Percentiles rank a stretch among this genome's conserved stretches.
These are phyloP conservation scores for Lucinisca nassula DNA, from an alignment of 2,888 invertebrate genomes.

Conservation along the genomic window DNA sequence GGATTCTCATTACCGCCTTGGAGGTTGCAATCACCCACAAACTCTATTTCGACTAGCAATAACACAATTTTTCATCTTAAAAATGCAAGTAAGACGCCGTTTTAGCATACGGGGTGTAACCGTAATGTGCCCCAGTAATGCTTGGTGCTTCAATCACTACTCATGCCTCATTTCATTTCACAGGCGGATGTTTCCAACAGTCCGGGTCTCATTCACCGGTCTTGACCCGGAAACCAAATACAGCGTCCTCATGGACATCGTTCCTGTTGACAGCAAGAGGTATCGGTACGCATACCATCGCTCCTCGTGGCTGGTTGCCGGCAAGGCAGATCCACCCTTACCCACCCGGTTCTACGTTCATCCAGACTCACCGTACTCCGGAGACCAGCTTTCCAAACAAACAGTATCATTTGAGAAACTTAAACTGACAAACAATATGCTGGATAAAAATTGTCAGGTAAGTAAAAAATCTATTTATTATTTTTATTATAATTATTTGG, in stretches of 20 bases:
- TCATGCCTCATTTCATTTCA: conserved; percentile 39
- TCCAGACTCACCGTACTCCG: conserved; percentile 98
- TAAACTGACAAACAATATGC: conserved; percentile 99
- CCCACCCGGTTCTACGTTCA: conserved; percentile 98
- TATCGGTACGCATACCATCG: conserved; percentile 98
- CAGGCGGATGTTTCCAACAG: conserved; percentile 99
- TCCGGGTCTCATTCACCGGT: conserved; percentile 96
- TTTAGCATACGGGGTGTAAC: too few relatives aligned
- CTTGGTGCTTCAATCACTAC: too few relatives aligned
- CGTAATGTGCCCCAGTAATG: too few relatives aligned
- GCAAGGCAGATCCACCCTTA: conserved; percentile 98
- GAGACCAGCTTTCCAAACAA: conserved; percentile 98
- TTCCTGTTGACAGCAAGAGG: conserved; percentile 98
- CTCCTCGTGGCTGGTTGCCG: conserved; percentile 99
- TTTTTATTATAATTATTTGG: too few relatives aligned
- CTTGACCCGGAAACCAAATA: conserved; percentile 91
- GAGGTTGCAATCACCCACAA: too few relatives aligned
- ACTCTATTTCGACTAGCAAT: too few relatives aligned
- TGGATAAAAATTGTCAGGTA: conserved; percentile 89
- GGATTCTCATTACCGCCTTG: too few relatives aligned
- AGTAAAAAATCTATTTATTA: too few relatives aligned
- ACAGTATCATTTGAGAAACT: conserved; percentile 99
- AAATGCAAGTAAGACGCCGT: too few relatives aligned
- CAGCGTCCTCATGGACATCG: conserved; percentile 98
- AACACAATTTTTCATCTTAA: too few relatives aligned